phyloP scores from a whole-genome alignment of 2,888 invertebrate genomes.

The Holacanthella duospinosa region DNA sequence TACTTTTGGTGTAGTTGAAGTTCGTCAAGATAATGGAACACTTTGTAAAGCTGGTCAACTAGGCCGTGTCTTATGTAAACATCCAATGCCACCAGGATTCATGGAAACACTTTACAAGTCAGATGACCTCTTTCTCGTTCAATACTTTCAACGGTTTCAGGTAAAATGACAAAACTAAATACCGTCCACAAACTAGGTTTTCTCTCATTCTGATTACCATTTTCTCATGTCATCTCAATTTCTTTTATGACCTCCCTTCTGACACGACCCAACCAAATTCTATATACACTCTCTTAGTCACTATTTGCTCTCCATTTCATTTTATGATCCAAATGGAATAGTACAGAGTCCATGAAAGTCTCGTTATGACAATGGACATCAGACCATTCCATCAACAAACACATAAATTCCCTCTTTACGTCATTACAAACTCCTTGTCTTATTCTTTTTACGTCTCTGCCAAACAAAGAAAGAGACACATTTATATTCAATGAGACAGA shows the following conservation, averaged over 20 bases:
- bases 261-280: too few relatives aligned
- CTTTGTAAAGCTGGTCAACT: constrained; percentile 60
- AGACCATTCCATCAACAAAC: not conserved
- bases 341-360: not conserved
- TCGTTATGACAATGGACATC: not conserved
- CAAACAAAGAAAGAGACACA: not conserved
- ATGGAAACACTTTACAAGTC: constrained; percentile 72
- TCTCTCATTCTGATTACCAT: not conserved
- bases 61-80: constrained; percentile 69
- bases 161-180: constrained; percentile 54
- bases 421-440: not conserved
- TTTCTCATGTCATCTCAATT: not conserved
- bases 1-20: constrained; percentile 48
- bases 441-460: not conserved
- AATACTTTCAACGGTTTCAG: constrained; percentile 71
- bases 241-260: not conserved
- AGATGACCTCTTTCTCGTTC: constrained; percentile 64
- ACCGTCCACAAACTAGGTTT: too few relatives aligned
- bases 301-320: not conserved
- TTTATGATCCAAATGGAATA: not conserved
- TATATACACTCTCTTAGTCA: not conserved
- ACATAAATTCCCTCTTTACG: not conserved
- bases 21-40: constrained; percentile 57
- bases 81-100: constrained; percentile 82
- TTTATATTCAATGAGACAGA: not conserved